These are phyloP conservation scores for Thera obeliscata DNA, from an alignment of 2,888 invertebrate species.

Conservation along the genomic window DNA sequence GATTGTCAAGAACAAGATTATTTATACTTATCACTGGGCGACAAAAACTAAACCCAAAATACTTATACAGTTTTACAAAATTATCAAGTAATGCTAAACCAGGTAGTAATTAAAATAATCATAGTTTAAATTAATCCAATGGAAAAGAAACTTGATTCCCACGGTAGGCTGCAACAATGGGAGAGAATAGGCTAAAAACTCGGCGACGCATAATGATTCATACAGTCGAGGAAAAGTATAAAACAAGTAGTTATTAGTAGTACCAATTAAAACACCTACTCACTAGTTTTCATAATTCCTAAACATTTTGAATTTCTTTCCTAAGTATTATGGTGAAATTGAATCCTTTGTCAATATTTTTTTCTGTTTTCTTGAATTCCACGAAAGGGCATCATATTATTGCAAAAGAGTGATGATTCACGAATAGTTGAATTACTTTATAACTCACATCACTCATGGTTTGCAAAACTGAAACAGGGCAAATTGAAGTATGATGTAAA, in stretches of 20 bases:
- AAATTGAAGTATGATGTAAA: too few relatives aligned
- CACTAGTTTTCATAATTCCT: neutral
- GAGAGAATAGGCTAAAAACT: slow-evolving; percentile 46
- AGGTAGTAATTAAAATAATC: slow-evolving; percentile 20
- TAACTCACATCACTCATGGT: too few relatives aligned
- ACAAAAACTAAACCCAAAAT: neutral
- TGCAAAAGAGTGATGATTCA: neutral
- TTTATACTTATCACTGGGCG: neutral
- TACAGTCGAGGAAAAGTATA: slow-evolving; percentile 7
- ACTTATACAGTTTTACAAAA: neutral
- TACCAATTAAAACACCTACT: neutral
- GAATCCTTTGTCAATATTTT: too few relatives aligned
- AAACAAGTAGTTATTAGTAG: neutral
- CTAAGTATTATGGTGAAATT: too few relatives aligned
- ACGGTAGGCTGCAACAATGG: slow-evolving; percentile 63
- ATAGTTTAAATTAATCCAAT: slow-evolving; percentile 37
- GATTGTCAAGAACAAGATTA: neutral
- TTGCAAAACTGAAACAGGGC: too few relatives aligned
- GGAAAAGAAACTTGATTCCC: slow-evolving; percentile 66
- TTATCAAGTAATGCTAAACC: neutral
- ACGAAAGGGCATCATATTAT: too few relatives aligned
- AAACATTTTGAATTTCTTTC: too few relatives aligned
- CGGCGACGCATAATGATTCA: slow-evolving; percentile 30
- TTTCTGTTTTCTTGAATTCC: too few relatives aligned
- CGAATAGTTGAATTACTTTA: too few relatives aligned